Base-by-base conservation (phyloP, 2,888 invertebrate genomes). In the Cerastoderma edule region DNA sequence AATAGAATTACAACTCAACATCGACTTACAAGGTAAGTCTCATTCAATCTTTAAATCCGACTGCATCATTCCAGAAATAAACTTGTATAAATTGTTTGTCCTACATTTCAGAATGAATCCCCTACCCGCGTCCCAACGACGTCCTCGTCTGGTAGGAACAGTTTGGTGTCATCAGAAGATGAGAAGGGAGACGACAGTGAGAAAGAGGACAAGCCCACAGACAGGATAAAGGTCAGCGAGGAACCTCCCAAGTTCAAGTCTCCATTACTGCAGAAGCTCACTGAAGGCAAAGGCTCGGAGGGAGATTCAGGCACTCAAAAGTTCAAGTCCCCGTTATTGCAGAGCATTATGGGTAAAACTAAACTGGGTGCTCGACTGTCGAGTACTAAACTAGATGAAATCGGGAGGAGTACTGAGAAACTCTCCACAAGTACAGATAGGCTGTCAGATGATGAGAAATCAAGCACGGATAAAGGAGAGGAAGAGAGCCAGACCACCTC, bases 321-420 rank as follows among this genome's bases (percentile, higher is more conserved):
- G 78, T 90, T 90, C 75, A 90, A 90, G 67, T 90, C 90, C 28
- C 89, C 90, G 24, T 79, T 90, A 27, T 78, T 90, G 67, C 90
- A 91, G 77, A 90, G 86, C 78, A 82, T 90, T 28, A 84, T 90
- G 78, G 89, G 88, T 67, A 89, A 89, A 83, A 85, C 81, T 44
- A 89, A 89, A 77, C 75, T 84, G 24, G 85, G 85, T 54, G 76
- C 82, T 24, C 75, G 88, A 24, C 75, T 81, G 50, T 81, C 81
- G 0, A 67, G 72, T 16, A 73, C 72, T 13, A 75, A 50, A 56
- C 60, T 82, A 2, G 76, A 82, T 39, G 78, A 82, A 67, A 67
- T 73, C 44, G 67, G 68, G n/a, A 78, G 67, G 66, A 74, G 74
- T 68, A 67, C 53, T 8, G 72, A 75, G 27, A 75, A 60, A 33